Base-by-base conservation (phyloP, 1,140 invertebrate genomes). In the Eriocheir sinensis region DNA sequence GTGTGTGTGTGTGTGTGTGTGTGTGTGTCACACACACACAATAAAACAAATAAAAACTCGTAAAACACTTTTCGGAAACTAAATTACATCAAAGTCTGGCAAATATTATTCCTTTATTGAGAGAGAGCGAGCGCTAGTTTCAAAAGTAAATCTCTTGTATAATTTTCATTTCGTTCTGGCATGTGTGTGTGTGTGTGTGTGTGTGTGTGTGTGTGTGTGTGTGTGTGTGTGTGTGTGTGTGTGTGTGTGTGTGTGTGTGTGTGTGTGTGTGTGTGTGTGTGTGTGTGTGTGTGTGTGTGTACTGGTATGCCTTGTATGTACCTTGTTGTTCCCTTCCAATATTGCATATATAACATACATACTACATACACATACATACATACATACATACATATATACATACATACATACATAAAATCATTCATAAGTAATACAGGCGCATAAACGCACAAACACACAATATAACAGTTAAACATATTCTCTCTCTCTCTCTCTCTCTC, bases 191-290 rank as follows among this genome's bases (percentile, higher is more conserved):
- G 38, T 89, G 86, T 89, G 38, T 17, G 86, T 89, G 38, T 89
- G 86, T 89, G 86, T 89, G 86, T 89, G 86, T 89, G 86, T 89
- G 86, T 85, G 81, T 85, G 81, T 85, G 81, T 85, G 86, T 89
- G 32, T 89, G 86, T 89, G 86, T 89, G 86, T 41, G 86, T 89
- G 38, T 89, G 86, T 89, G 86, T 34, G 38, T 34, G 38, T 89
- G 86, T 89, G 38, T 89, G 86, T 89, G 86, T 89, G 38, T 41
- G 86, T 89, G 32, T 89, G 32, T 41, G 38, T 89, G 86, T 89
- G 86, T 89, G 86, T 41, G 86, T 89, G 32, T 38, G 32, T 89
- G 32, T 44, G 32, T 89, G 86, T 41, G 32, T 8, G 86, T 89
- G 86, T 38, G 38, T 38, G 38, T 89, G 38, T 89, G 86, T 44